A percentile compares a stretch with the other conserved stretches of the same genome.
These are phyloP conservation scores for Callyntrura guangdongensis DNA, from an alignment of 2,888 invertebrate species.

Conservation along the genomic window DNA sequence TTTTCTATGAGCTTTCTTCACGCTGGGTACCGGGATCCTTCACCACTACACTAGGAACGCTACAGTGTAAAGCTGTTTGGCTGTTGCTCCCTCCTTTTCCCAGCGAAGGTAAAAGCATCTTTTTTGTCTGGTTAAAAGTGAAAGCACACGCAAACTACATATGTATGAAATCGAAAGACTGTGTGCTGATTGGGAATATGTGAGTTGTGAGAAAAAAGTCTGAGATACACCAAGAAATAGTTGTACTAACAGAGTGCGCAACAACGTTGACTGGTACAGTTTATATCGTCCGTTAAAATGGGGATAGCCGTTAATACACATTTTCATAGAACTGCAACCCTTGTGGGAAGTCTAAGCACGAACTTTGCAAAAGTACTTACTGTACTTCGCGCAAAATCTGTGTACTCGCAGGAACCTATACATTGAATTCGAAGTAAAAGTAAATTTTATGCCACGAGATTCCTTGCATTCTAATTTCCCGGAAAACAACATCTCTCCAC, in stretches of 20 bases:
- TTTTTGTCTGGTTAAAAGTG: background rate
- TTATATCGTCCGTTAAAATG: background rate
- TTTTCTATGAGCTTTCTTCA: background rate
- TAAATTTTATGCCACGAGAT: background rate
- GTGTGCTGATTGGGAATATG: background rate
- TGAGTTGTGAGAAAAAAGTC: background rate
- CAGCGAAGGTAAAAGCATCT: background rate
- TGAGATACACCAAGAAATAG: background rate
- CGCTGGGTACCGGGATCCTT: slow-evolving; percentile 9
- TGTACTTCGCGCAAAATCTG: background rate
- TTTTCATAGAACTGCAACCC: background rate
- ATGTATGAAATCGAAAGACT: background rate
- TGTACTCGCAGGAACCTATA: background rate
- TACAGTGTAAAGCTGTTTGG: background rate
- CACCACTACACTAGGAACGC: slow-evolving; percentile 19
- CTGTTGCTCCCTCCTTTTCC: slow-evolving; percentile 10
- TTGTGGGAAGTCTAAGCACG: background rate
- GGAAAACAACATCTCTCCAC: background rate
- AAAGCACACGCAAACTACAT: background rate
- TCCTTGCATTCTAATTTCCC: slow-evolving; percentile 37
- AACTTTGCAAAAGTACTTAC: background rate
- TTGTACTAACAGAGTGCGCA: background rate
- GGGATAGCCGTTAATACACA: background rate
- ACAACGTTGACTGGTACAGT: background rate
- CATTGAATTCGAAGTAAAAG: background rate